Evolutionary conservation across 2,888 invertebrate genomes (phyloP), one percentile per base, ranked within the genome.

Genomic region (Melolontha melolontha): DNA sequence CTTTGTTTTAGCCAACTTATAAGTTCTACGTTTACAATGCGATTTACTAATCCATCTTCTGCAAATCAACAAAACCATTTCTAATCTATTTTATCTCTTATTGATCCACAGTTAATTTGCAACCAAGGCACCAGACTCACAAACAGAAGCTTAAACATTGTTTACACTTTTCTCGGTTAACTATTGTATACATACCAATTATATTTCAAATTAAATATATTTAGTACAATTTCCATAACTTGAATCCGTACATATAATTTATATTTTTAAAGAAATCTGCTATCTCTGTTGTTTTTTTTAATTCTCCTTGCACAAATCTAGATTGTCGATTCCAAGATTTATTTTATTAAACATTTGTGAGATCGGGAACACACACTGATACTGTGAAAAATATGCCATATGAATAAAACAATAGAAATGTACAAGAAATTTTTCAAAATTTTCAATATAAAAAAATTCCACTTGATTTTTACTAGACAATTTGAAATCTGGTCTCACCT

Each of bases 111-210:
- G 34, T n/a, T 47, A 62, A 64, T 64, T 49, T 42, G 29, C 16
- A 67, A 29, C 51, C 62, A 42, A 62, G 47, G 50, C 51, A 66
- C 72, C 74, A 74, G 73, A 74, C 72, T 73, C 74, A 74, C 73
- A 74, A 74, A 73, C 73, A 66, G 55, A 71, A 69, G 69, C 69
- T 69, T 69, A 67, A 70, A 67, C 54, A 68, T 66, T 66, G 62
- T 59, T 66, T 67, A 69, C 64, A 69, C 65, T 69, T 69, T 70
- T 57, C 70, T 72, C 70, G 71, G 70, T 68, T 34, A 71, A 73
- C 70, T 71, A 68, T 62, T 67, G 71, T 71, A 75, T 75, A 75
- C 75, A 73, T 75, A 75, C 75, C 75, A 73, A 71, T 27, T 34
- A 62, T 47, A 62, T 62, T 62, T 62, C 47, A 64, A 68, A 63